Evolutionary conservation across 2,797 vertebrate genomes (phyloP).

Genomic region (Myotis planiceps): DNA sequence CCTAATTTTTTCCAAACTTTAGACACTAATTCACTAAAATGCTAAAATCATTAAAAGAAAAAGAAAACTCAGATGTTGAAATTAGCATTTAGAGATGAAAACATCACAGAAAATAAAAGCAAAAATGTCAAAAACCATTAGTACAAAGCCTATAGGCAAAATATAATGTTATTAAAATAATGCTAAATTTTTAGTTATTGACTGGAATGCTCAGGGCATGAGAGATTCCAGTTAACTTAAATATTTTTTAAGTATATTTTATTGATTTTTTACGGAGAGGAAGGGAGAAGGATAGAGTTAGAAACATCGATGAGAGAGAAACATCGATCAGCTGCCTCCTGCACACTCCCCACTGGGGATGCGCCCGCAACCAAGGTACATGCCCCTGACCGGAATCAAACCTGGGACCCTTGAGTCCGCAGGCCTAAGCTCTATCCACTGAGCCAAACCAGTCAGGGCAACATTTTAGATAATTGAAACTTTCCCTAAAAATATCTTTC

Average conservation of each 20-base stretch:
- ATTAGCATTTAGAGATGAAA: neutral
- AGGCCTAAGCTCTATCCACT: too few relatives aligned
- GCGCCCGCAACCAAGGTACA: too few relatives aligned
- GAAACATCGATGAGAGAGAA: too few relatives aligned
- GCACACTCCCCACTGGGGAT: too few relatives aligned
- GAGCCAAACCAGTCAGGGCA: neutral
- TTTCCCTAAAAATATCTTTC: neutral
- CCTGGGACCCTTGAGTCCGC: too few relatives aligned
- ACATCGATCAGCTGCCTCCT: too few relatives aligned
- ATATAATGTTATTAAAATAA: conserved; percentile 17
- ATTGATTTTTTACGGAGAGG: too few relatives aligned
- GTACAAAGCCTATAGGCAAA: neutral
- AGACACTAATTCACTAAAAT: conserved; percentile 35
- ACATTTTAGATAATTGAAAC: conserved; percentile 8
- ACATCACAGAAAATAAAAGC: neutral
- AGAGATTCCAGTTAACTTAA: conserved; percentile 11
- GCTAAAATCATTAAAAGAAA: conserved; percentile 30
- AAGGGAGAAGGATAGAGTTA: too few relatives aligned
- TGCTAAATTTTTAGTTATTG: conserved; percentile 20
- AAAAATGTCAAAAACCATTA: neutral
- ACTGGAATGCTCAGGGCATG: neutral
- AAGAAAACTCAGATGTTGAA: conserved; percentile 33
- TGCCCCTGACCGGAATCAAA: too few relatives aligned
- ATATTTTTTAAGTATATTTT: neutral
- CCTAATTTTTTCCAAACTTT: conserved; percentile 3